Evolutionary conservation across 2,113 vertebrate species (phyloP).

Genomic region (Struthio camelus): DNA sequence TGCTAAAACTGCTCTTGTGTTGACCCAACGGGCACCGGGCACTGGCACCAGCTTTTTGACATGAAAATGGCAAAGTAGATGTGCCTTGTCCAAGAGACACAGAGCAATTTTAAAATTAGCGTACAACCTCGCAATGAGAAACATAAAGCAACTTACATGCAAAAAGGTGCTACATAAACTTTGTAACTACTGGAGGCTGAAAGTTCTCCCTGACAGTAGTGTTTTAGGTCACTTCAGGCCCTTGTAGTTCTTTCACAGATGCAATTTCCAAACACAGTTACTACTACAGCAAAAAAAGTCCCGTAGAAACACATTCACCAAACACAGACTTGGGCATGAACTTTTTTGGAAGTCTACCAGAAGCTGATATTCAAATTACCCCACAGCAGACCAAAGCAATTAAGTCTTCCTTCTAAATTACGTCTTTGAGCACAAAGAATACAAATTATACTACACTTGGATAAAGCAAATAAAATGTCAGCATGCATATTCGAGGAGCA

Average conservation of each 20-base stretch:
- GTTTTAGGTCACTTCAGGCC: not conserved
- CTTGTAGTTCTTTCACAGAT: not conserved
- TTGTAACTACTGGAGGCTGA: not conserved
- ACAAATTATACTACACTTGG: not conserved
- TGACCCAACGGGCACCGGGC: not conserved
- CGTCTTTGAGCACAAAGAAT: not conserved
- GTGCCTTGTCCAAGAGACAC: conserved; percentile 19
- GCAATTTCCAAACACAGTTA: not conserved
- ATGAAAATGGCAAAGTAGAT: conserved; percentile 20
- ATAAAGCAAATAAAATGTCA: not conserved
- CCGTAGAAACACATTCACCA: not conserved
- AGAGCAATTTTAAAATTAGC: not conserved
- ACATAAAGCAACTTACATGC: conserved; percentile 22
- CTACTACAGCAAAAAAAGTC: conserved; percentile 8
- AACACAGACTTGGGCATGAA: not conserved
- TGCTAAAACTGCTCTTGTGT: not conserved
- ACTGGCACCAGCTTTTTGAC: conserved; percentile 20
- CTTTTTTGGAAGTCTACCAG: conserved; percentile 13
- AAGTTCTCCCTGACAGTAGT: not conserved
- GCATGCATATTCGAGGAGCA: not conserved
- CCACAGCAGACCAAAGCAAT: not conserved
- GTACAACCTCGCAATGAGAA: not conserved
- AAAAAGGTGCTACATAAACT: not conserved
- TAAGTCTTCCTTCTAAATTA: not conserved
- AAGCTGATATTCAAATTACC: not conserved